phyloP scores from a whole-genome alignment of 2,113 vertebrate genomes.

The Casuarius casuarius region DNA sequence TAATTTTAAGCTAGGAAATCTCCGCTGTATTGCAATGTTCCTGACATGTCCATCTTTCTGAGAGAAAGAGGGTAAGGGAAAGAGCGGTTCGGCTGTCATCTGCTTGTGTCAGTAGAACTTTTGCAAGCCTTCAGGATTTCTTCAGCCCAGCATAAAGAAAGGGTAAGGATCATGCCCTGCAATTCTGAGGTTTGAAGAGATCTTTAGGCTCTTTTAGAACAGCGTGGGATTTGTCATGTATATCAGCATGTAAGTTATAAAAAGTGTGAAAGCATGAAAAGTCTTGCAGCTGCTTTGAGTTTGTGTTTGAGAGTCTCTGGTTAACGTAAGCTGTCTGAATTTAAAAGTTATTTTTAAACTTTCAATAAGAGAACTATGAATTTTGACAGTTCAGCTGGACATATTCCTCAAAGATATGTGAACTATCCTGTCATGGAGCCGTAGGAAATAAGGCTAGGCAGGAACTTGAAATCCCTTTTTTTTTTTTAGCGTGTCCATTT shows the following conservation, averaged over 20 bases:
- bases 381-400: background rate
- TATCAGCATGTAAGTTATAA: background rate
- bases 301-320: background rate
- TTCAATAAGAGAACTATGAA: background rate
- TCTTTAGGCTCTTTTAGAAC: background rate
- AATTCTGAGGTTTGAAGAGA: background rate
- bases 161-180: background rate
- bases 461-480: background rate
- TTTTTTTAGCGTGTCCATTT: background rate
- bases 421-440: background rate
- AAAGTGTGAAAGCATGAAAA: background rate
- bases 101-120: background rate
- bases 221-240: background rate
- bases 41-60: background rate
- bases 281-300: background rate
- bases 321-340: background rate
- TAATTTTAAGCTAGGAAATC: background rate
- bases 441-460: background rate
- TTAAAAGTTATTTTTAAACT: background rate
- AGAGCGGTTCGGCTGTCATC: background rate
- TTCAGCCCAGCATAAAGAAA: background rate
- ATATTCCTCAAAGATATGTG: background rate
- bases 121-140: background rate
- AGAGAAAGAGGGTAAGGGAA: background rate
- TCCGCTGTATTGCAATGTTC: background rate